A percentile compares a stretch with the other conserved stretches of the same genome.
These are phyloP conservation scores for Ochropacha duplaris DNA, from an alignment of 2,888 invertebrate species.

Conservation along the genomic window DNA sequence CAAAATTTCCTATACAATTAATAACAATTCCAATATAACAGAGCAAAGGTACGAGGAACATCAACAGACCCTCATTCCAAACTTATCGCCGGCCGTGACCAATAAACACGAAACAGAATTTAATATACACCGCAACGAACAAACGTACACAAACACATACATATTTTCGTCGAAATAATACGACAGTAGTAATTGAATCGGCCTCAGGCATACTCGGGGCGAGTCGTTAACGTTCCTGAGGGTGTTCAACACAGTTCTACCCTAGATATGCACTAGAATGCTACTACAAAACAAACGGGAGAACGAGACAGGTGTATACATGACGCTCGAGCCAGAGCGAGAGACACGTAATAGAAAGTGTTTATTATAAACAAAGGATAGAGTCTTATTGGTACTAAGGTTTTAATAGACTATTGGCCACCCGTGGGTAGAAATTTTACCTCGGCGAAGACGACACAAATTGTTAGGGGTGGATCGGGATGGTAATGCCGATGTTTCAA, in stretches of 20 bases:
- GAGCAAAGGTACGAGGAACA: slow-evolving; percentile 7
- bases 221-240: slow-evolving; percentile 79
- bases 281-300: slow-evolving; percentile 67
- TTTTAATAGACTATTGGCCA: slow-evolving; percentile 73
- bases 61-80: slow-evolving; percentile 52
- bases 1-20: slow-evolving; percentile 21
- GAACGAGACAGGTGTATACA: slow-evolving; percentile 42
- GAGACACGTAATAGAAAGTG: slow-evolving; percentile 66
- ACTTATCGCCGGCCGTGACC: slow-evolving; percentile 68
- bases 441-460: slow-evolving; percentile 62
- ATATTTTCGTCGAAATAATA: slow-evolving; percentile 81
- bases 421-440: slow-evolving; percentile 62
- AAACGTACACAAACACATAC: slow-evolving; percentile 72
- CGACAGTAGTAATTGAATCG: slow-evolving; percentile 82
- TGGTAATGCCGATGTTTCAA: slow-evolving; percentile 66
- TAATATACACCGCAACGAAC: slow-evolving; percentile 72
- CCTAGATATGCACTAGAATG: slow-evolving; percentile 76
- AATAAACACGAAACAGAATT: slow-evolving; percentile 77
- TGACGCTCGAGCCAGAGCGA: slow-evolving; percentile 27
- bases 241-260: slow-evolving; percentile 64
- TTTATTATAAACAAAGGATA: slow-evolving; percentile 82
- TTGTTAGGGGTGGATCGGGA: slow-evolving; percentile 45
- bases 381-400: slow-evolving; percentile 76
- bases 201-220: slow-evolving; percentile 78
- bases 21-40: slow-evolving; percentile 39